phyloP scores from a whole-genome alignment of 2,113 vertebrate species.

The Fregata magnificens region DNA sequence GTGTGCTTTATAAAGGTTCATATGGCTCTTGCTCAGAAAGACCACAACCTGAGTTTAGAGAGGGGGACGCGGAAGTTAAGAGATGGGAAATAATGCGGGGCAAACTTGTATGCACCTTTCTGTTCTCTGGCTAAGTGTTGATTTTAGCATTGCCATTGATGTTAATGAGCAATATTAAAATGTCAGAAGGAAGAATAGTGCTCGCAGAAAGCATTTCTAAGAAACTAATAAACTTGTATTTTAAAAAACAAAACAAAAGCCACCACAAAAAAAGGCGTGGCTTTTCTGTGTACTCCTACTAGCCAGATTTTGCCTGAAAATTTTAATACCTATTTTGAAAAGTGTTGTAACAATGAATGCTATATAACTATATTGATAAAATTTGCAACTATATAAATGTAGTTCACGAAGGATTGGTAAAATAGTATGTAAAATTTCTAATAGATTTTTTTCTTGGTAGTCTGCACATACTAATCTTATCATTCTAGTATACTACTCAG shows the following conservation, averaged over 20 bases:
- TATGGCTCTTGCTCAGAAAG: not conserved
- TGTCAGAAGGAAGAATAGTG: not conserved
- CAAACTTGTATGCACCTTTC: not conserved
- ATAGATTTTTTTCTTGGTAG: not conserved
- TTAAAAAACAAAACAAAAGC: not conserved
- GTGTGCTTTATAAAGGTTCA: not conserved
- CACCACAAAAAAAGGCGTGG: not conserved
- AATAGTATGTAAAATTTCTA: not conserved
- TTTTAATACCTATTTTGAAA: not conserved
- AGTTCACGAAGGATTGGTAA: not conserved
- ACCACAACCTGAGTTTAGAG: not conserved
- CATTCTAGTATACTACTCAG: not conserved
- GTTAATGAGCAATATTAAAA: not conserved
- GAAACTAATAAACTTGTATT: not conserved
- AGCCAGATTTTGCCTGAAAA: not conserved
- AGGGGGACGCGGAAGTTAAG: not conserved
- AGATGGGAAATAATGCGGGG: not conserved
- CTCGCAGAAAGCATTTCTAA: not conserved
- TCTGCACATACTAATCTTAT: not conserved
- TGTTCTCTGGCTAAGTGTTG: not conserved
- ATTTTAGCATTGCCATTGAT: not conserved
- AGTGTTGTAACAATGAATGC: not conserved
- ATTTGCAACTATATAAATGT: not conserved
- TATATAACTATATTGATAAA: not conserved
- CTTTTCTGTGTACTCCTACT: not conserved